Conservation (phyloP, 2,797 vertebrate species). For the Phalloptychus januarius region DNA sequence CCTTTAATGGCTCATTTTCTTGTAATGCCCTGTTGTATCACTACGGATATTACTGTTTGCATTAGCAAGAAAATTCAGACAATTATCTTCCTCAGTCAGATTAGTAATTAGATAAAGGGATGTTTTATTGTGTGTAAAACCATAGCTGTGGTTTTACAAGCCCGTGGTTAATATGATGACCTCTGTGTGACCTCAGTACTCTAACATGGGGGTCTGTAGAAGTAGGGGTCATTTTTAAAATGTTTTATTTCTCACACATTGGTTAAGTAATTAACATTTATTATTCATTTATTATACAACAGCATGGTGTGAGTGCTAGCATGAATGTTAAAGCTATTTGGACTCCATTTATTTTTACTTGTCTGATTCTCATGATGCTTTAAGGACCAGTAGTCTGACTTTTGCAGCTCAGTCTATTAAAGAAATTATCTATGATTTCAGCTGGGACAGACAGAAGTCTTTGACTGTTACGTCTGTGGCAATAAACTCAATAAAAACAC, state of each 20-base stretch:
- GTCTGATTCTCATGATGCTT: too few relatives aligned
- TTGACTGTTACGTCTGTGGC: not conserved
- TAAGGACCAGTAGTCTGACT: not conserved
- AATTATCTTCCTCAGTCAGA: not conserved
- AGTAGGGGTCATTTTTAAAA: not conserved
- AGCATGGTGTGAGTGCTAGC: not conserved
- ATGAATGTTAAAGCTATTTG: not conserved
- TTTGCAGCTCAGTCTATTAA: not conserved
- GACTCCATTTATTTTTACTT: too few relatives aligned
- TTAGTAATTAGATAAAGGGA: not conserved
- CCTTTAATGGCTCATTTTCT: not conserved
- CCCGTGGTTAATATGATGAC: not conserved
- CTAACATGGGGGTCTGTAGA: not conserved
- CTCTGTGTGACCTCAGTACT: not conserved
- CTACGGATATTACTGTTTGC: not conserved
- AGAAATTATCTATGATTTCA: not conserved
- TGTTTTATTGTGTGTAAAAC: not conserved
- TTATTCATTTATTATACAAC: not conserved
- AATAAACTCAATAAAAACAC: not conserved
- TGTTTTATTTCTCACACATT: not conserved
- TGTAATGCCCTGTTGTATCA: not conserved
- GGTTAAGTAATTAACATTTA: not conserved
- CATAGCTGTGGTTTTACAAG: not conserved
- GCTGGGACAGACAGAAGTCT: not conserved
- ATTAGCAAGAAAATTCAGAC: not conserved